phyloP scores from a whole-genome alignment of 2,888 invertebrate species.

The Acanthoscelides obtectus region DNA sequence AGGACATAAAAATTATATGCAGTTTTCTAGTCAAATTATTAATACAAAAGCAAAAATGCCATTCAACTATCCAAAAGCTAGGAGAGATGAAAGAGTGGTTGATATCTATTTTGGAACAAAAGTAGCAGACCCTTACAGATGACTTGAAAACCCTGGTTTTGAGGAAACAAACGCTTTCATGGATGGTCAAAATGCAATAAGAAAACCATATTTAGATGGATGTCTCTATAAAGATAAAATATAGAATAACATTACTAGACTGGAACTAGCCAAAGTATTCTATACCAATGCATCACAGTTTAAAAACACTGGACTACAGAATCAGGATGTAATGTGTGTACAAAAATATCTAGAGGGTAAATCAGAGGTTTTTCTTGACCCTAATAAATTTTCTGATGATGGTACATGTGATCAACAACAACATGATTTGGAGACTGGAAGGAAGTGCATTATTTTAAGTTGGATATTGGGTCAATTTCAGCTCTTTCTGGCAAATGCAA shows the following conservation, averaged over 20 bases:
- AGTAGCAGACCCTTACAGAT: conserved; percentile 89
- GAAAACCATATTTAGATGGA: conserved; percentile 76
- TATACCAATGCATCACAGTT: conserved; percentile 80
- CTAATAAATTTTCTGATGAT: conserved; percentile 86
- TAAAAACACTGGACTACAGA: conserved; percentile 85
- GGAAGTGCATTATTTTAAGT: conserved; percentile 65
- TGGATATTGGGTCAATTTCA: conserved; percentile 83
- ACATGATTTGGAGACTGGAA: conserved; percentile 67
- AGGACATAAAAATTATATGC: neutral
- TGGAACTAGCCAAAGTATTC: conserved; percentile 98
- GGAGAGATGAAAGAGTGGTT: conserved; percentile 70
- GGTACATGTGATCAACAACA: conserved; percentile 74
- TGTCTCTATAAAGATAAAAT: conserved; percentile 71
- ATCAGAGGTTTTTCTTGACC: conserved; percentile 87
- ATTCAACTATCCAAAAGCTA: conserved; percentile 71
- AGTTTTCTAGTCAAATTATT: neutral
- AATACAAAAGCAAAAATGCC: conserved; percentile 41
- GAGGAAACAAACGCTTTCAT: conserved; percentile 88
- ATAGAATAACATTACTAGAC: conserved; percentile 72
- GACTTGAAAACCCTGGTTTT: conserved; percentile 94
- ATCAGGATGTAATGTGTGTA: conserved; percentile 93
- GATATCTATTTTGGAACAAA: conserved; percentile 80
- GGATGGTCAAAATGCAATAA: conserved; percentile 83
- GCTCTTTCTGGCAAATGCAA: conserved; percentile 81
- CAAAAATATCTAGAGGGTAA: conserved; percentile 72